phyloP scores from a whole-genome alignment of 2,888 invertebrate species.

The Endotricha flammealis region DNA sequence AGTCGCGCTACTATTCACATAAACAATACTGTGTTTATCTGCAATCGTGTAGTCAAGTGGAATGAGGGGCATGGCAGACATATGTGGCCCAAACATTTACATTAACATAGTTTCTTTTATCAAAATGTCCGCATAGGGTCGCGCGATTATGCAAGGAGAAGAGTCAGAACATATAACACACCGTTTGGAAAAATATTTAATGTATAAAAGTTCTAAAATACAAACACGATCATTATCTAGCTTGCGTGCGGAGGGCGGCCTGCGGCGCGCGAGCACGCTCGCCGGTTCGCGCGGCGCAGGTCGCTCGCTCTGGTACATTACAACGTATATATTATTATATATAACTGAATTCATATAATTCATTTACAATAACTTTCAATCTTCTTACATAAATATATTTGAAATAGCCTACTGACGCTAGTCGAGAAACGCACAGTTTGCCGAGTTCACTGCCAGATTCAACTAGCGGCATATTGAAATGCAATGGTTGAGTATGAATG shows the following conservation, averaged over 20 bases:
- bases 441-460: too few species aligned
- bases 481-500: not conserved
- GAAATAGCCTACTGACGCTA: conserved; percentile 6
- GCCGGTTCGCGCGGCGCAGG: not conserved
- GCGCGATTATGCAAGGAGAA: too few species aligned
- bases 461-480: too few species aligned
- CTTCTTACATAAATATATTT: conserved; percentile 4
- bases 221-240: conserved; percentile 31
- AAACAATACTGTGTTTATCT: too few species aligned
- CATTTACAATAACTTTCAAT: conserved; percentile 9
- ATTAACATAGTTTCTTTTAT: too few species aligned
- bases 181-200: conserved; percentile 41
- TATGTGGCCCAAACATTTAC: too few species aligned
- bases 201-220: conserved; percentile 40
- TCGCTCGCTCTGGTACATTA: not conserved
- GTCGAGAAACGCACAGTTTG: too few species aligned
- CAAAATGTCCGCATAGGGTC: too few species aligned
- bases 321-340: conserved; percentile 6
- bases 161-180: conserved; percentile 28
- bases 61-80: too few species aligned
- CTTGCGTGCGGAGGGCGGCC: conserved; percentile 18
- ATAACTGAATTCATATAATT: conserved; percentile 7
- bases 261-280: not conserved
- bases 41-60: too few species aligned
- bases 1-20: conserved; percentile 4